These are phyloP conservation scores for Bombylius discolor DNA, from an alignment of 2,888 invertebrate species.

Conservation along the genomic window DNA sequence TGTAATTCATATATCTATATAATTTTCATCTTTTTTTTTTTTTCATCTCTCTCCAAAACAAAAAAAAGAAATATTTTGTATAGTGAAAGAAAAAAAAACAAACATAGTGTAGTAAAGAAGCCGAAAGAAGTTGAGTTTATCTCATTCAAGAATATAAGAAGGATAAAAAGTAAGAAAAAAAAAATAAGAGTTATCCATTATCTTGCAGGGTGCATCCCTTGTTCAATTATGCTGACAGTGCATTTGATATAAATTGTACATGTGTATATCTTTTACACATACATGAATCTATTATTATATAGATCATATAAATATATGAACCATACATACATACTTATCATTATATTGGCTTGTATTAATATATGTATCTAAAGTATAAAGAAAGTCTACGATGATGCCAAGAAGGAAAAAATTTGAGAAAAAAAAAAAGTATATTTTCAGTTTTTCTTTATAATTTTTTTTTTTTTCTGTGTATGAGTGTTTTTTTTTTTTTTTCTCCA, in stretches of 20 bases:
- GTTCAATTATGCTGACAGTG: conserved; percentile 9
- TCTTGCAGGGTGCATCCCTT: conserved; percentile 9
- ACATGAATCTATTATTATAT: neutral
- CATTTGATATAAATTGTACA: conserved; percentile 8
- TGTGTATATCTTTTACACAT: neutral
- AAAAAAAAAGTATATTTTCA: neutral
- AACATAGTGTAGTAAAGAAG: too few relatives aligned
- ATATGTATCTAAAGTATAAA: too few relatives aligned
- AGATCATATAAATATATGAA: neutral
- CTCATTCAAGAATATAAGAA: neutral
- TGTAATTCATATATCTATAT: too few relatives aligned
- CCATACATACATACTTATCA: neutral
- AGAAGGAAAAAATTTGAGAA: neutral
- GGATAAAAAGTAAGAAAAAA: too few relatives aligned
- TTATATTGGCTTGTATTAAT: neutral
- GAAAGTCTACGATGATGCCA: too few relatives aligned
- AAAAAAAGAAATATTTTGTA: too few relatives aligned
- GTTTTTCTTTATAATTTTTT: neutral
- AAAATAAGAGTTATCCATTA: conserved; percentile 1
- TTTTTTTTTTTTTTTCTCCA: neutral
- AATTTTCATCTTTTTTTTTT: too few relatives aligned
- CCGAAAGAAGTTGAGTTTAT: neutral
- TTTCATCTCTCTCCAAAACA: too few relatives aligned
- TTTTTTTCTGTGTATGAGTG: neutral
- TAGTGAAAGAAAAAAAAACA: too few relatives aligned